These are phyloP conservation scores for Brachionus calyciflorus DNA, from an alignment of 1,140 invertebrate genomes.

Conservation along the genomic window DNA sequence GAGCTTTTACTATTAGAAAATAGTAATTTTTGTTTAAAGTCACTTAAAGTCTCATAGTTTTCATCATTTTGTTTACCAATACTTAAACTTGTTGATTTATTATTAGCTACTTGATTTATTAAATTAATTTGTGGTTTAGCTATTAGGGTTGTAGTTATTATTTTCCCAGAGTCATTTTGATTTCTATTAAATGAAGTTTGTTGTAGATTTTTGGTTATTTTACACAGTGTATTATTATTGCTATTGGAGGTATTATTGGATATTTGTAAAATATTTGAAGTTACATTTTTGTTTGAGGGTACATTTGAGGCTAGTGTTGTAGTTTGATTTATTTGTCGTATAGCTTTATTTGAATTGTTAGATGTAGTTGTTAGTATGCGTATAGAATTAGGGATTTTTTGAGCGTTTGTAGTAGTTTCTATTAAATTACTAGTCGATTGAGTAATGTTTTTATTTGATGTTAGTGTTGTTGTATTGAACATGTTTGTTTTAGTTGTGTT, in stretches of 20 bases:
- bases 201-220: background rate
- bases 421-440: no score
- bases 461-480: no score
- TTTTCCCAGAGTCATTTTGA: background rate
- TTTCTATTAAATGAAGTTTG: slow-evolving; percentile 6
- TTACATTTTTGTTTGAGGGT: background rate
- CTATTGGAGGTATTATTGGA: background rate
- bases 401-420: no score
- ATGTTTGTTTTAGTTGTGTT: no score
- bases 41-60: no score
- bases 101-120: background rate
- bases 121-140: background rate
- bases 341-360: background rate
- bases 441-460: no score
- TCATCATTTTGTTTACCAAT: no score
- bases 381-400: background rate
- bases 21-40: no score
- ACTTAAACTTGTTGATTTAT: background rate
- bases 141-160: background rate
- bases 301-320: background rate
- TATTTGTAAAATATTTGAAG: background rate
- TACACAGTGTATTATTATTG: background rate
- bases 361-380: background rate
- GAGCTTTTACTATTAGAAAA: no score
- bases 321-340: slow-evolving; percentile 22